Evolutionary conservation across 2,797 vertebrate species (phyloP).

Genomic region (Sebastes alutus): DNA sequence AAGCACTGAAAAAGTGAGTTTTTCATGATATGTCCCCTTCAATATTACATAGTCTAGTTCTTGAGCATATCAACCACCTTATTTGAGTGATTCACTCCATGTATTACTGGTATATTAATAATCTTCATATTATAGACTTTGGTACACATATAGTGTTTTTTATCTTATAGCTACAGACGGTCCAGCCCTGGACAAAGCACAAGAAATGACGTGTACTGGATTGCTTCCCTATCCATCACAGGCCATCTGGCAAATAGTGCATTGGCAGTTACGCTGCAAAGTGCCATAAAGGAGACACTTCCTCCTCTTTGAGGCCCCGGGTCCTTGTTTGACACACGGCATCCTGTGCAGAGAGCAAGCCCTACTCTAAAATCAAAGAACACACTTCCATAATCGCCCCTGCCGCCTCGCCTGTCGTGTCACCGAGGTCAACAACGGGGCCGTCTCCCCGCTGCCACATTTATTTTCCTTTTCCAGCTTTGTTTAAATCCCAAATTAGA

Average conservation of each 20-base stretch:
- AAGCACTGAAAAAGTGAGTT: background rate
- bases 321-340: conserved; percentile 57
- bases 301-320: conserved; percentile 55
- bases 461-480: conserved; percentile 67
- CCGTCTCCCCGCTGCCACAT: conserved; percentile 28
- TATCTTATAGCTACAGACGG: background rate
- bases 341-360: conserved; percentile 60
- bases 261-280: conserved; percentile 53
- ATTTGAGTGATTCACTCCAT: background rate
- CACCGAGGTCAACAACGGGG: conserved; percentile 59
- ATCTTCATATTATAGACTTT: background rate
- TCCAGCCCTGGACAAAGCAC: conserved; percentile 24
- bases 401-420: conserved; percentile 40
- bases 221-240: conserved; percentile 49
- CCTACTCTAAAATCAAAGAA: conserved; percentile 53
- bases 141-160: background rate
- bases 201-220: conserved; percentile 21
- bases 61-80: background rate
- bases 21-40: background rate
- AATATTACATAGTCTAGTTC: background rate
- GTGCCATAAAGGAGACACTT: conserved; percentile 64
- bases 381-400: conserved; percentile 44
- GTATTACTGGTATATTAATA: background rate
- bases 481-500: conserved; percentile 68
- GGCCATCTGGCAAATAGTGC: conserved; percentile 53